These are phyloP conservation scores for Fregata magnificens DNA, from an alignment of 2,113 vertebrate species.

Conservation along the genomic window DNA sequence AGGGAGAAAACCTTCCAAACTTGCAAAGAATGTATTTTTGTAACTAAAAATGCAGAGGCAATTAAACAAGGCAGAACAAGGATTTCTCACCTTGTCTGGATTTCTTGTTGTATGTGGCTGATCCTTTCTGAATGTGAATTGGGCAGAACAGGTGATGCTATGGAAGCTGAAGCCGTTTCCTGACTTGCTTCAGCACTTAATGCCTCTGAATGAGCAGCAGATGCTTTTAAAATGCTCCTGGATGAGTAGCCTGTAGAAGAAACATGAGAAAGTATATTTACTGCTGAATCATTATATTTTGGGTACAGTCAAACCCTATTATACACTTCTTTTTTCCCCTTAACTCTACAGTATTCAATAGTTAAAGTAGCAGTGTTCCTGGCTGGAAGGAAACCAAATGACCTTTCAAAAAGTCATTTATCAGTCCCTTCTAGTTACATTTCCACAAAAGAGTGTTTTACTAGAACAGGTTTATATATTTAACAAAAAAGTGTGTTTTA, in stretches of 20 bases:
- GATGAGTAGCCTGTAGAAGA: conserved; percentile 7
- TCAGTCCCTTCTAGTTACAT: not conserved
- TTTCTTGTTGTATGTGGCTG: not conserved
- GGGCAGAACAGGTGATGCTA: not conserved
- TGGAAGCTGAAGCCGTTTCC: not conserved
- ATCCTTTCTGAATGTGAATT: not conserved
- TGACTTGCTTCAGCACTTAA: not conserved
- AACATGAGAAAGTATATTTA: not conserved
- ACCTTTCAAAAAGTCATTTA: not conserved
- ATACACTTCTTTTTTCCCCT: not conserved
- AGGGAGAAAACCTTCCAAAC: not conserved
- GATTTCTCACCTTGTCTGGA: not conserved
- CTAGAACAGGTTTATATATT: not conserved
- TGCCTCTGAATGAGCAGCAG: not conserved
- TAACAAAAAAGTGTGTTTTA: not conserved
- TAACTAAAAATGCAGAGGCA: not conserved
- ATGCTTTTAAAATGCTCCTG: conserved; percentile 8
- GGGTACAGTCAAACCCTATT: not conserved
- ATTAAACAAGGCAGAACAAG: accelerated
- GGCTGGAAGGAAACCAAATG: not conserved
- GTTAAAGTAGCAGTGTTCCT: not conserved
- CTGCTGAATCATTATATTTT: not conserved
- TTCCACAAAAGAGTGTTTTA: not conserved
- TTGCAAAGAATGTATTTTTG: accelerated
- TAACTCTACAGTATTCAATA: not conserved